Conservation (phyloP, 1,140 invertebrate genomes). For the Drosophila pseudoananassae region DNA sequence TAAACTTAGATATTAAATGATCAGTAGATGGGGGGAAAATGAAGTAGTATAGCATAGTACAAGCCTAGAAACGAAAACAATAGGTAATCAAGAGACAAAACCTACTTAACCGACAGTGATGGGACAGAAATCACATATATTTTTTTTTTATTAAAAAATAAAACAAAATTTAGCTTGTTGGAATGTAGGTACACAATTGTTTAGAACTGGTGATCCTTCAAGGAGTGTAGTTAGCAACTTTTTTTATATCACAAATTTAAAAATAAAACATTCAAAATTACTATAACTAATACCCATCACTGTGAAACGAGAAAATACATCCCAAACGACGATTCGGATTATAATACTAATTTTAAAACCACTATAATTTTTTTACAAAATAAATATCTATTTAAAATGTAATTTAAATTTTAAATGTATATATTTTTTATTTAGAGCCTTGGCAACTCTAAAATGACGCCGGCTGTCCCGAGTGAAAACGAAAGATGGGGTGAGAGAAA, state of each 20-base stretch:
- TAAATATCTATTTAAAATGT: background rate
- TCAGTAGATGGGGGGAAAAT: slow-evolving; percentile 53
- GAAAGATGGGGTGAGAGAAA: slow-evolving; percentile 35
- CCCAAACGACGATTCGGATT: background rate
- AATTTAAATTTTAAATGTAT: slow-evolving; percentile 4
- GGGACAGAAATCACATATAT: background rate
- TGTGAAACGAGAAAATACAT: background rate
- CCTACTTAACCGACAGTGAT: background rate
- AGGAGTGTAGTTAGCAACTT: too few species aligned
- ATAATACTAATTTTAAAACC: slow-evolving; percentile 5
- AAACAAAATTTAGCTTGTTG: background rate
- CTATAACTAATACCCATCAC: background rate
- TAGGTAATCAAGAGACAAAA: slow-evolving; percentile 9
- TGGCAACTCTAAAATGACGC: slow-evolving; percentile 50
- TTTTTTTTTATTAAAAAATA: too few species aligned
- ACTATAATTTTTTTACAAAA: slow-evolving; percentile 17
- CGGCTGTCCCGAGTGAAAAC: slow-evolving; percentile 35
- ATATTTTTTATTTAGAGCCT: slow-evolving; percentile 22
- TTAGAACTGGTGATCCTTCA: background rate
- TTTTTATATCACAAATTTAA: too few species aligned
- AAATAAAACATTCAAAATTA: background rate
- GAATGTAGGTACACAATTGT: slow-evolving; percentile 1
- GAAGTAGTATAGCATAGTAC: slow-evolving; percentile 16
- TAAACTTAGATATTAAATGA: slow-evolving; percentile 67
- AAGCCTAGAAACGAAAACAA: slow-evolving; percentile 38